Base-by-base conservation (phyloP, 1,140 invertebrate genomes). In the Neodiprion lecontei region DNA sequence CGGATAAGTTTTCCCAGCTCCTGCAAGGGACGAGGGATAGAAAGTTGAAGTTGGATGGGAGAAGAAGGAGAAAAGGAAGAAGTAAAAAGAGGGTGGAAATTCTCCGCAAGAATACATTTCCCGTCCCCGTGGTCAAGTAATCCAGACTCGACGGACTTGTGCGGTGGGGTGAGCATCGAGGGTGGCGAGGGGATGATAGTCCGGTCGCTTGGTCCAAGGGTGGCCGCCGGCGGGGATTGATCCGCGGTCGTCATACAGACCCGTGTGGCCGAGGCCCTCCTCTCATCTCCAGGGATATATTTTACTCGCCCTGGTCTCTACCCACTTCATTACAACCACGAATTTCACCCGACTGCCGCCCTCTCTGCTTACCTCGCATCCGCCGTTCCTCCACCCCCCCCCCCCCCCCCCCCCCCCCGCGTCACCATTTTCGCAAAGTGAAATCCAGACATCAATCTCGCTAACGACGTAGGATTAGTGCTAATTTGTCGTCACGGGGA, bases 361-460 rank as follows among this genome's bases (percentile, higher is more conserved):
- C 72, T 69, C 61, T n/a, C 21, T 12, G 11, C 72, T 14, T 7
- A 14, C 28, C 23, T 40, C 28, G 28, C 5, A 40, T 40, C 28
- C 53, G 53, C 69, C 74, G 8, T 21, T 61, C 75, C 53, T 84
- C 84, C 84, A 84, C 84, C 83, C 83, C 77, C 76, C 69, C 48
- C 77, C 76, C 69, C 48, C 75, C 75, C 53, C 83, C 84, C 84
- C 83, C 84, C 83, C 83, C 77, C 76, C 69, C 48, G 67, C 73
- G 67, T 67, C 73, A 3, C 67, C 76, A 70, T 79, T 78, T 83
- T 78, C 76, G 79, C 81, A 84, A 85, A 85, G 82, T 85, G 83
- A 84, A 85, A 84, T 83, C 79, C 78, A 75, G 78, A 73, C 82
- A 85, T 84, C 83, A 83, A 85, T 84, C 83, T 85, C 80, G 77